These are phyloP conservation scores for Adineta ricciae DNA, from an alignment of 2,888 invertebrate genomes.

Conservation along the genomic window DNA sequence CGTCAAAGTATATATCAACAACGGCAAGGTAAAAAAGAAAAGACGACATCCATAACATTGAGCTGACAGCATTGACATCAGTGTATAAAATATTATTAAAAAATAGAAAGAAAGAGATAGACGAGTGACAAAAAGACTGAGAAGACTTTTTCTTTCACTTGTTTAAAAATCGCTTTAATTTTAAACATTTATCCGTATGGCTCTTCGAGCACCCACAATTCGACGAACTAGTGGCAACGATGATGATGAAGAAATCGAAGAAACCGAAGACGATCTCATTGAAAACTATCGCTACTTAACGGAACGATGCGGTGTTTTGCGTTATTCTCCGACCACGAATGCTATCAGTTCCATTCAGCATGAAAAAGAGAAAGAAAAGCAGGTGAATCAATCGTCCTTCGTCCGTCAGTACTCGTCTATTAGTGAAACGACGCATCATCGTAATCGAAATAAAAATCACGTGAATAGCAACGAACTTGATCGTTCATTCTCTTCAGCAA, in stretches of 20 bases:
- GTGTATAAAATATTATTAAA: background rate
- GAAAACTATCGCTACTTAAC: background rate
- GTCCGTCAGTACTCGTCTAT: background rate
- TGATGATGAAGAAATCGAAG: background rate
- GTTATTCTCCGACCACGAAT: background rate
- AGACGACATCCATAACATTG: background rate
- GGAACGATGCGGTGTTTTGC: background rate
- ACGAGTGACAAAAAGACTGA: background rate
- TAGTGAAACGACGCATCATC: background rate
- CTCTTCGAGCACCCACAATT: background rate
- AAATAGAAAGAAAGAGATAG: background rate
- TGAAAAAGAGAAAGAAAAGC: background rate
- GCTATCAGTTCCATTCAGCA: background rate
- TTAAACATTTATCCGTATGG: background rate
- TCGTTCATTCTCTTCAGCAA: background rate
- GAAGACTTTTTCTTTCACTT: background rate
- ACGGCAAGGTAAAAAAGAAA: background rate
- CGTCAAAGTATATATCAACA: background rate
- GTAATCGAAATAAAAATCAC: background rate
- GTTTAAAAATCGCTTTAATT: background rate
- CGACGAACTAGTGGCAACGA: background rate
- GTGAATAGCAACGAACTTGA: background rate
- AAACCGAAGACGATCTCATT: background rate
- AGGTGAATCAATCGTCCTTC: background rate
- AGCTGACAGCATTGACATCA: background rate